Evolutionary conservation across 2,797 vertebrate genomes (phyloP).

Genomic region (Amazonetta brasiliensis): DNA sequence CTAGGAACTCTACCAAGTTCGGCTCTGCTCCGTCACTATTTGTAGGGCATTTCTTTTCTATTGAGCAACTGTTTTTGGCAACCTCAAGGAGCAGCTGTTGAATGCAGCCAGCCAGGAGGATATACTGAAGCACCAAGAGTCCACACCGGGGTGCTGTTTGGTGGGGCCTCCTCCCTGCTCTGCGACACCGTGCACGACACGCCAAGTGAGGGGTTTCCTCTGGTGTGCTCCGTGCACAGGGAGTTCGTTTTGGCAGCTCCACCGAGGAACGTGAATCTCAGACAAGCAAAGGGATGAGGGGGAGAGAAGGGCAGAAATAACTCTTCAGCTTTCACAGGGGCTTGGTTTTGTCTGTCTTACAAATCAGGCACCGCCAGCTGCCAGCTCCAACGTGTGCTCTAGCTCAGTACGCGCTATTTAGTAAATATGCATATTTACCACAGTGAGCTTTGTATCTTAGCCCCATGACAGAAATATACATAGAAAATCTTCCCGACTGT

Average conservation of each 20-base stretch:
- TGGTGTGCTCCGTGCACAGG: fast-evolving
- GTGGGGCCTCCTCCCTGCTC: not conserved
- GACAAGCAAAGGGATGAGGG: not conserved
- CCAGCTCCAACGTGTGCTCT: not conserved
- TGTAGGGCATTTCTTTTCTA: not conserved
- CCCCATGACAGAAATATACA: not conserved
- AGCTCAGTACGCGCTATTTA: slow-evolving; percentile 37
- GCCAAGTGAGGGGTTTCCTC: not conserved
- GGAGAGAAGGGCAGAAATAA: not conserved
- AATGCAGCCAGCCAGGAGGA: not conserved
- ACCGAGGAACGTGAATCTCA: not conserved
- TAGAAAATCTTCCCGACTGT: not conserved
- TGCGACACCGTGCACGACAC: fast-evolving
- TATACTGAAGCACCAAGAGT: not conserved
- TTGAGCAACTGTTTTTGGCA: not conserved
- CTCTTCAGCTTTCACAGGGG: not conserved
- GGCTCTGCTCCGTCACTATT: slow-evolving; percentile 13
- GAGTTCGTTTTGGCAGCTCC: not conserved
- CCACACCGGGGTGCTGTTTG: not conserved
- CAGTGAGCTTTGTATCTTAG: slow-evolving; percentile 23
- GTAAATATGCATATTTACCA: not conserved
- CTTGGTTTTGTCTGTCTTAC: not conserved
- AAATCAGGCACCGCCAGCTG: not conserved
- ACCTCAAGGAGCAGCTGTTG: not conserved
- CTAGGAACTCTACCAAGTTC: not conserved